Conservation (phyloP, 2,888 invertebrate genomes). For the Protonemura montana region DNA sequence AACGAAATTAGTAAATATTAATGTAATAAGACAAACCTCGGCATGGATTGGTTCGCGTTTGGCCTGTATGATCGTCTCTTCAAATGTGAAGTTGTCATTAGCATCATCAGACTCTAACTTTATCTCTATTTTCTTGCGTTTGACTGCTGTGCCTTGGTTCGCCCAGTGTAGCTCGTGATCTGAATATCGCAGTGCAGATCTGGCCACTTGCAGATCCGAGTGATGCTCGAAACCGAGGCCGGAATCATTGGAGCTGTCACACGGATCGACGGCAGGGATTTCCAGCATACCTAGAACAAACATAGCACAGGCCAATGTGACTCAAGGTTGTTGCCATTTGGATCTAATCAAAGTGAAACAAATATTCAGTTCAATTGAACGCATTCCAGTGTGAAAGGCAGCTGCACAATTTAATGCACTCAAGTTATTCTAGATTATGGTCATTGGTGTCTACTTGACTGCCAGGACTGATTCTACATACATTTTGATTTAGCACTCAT, state of each 20-base stretch:
- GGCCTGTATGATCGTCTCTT: conserved; percentile 58
- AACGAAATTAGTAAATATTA: too few relatives aligned
- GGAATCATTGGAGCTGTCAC: conserved; percentile 90
- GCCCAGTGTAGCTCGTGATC: conserved; percentile 53
- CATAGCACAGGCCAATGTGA: background rate
- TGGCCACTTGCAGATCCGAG: conserved; percentile 60
- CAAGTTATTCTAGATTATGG: background rate
- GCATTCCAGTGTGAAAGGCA: background rate
- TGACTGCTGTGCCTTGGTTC: conserved; percentile 63
- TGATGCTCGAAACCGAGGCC: conserved; percentile 85
- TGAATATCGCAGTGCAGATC: conserved; percentile 55
- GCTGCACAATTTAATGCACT: background rate
- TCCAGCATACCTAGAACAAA: conserved; percentile 60
- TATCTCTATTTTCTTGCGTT: conserved; percentile 70
- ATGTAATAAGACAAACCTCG: background rate
- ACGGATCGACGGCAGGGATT: conserved; percentile 66
- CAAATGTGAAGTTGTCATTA: conserved; percentile 73
- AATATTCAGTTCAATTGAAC: background rate
- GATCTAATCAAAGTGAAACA: background rate
- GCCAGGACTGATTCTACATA: background rate
- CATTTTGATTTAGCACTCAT: background rate
- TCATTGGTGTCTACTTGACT: background rate
- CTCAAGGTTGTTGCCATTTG: background rate
- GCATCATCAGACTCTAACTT: conserved; percentile 78
- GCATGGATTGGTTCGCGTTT: background rate